phyloP scores from a whole-genome alignment of 2,797 vertebrate genomes.

The Eulemur rubriventer region DNA sequence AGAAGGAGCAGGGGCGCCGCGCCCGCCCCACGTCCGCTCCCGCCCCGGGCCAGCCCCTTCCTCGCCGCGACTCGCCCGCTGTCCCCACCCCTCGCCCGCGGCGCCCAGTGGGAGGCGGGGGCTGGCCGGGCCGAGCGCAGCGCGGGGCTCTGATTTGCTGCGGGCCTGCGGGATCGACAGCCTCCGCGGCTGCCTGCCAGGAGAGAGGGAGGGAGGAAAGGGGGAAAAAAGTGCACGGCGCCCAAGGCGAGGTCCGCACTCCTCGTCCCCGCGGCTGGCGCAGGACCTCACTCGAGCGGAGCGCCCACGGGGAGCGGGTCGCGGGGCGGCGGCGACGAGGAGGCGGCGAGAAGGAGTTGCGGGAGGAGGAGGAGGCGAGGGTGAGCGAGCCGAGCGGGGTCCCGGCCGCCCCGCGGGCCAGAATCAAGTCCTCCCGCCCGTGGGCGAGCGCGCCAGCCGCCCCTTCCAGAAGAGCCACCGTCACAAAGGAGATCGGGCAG shows the following conservation, averaged over 20 bases:
- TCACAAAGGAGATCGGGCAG: slow-evolving; percentile 37
- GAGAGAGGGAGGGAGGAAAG: slow-evolving; percentile 60
- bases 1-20: neutral
- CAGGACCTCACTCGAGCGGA: slow-evolving; percentile 73
- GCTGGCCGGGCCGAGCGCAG: slow-evolving; percentile 61
- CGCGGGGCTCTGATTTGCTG: slow-evolving; percentile 83
- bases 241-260: slow-evolving; percentile 76
- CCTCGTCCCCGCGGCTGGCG: slow-evolving; percentile 78
- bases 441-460: slow-evolving; percentile 56
- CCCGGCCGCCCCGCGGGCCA: slow-evolving; percentile 56
- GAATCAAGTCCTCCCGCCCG: slow-evolving; percentile 41
- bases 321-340: slow-evolving; percentile 69
- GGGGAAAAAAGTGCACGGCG: slow-evolving; percentile 63
- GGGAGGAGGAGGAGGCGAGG: neutral
- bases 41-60: slow-evolving; percentile 67
- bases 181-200: slow-evolving; percentile 71
- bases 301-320: slow-evolving; percentile 74
- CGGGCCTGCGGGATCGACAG: slow-evolving; percentile 78
- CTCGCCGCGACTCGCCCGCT: slow-evolving; percentile 30
- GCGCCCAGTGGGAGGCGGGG: slow-evolving; percentile 77
- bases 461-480: neutral
- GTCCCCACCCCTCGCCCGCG: slow-evolving; percentile 67
- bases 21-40: slow-evolving; percentile 54
- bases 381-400: slow-evolving; percentile 49
- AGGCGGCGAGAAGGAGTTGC: slow-evolving; percentile 27